Evolutionary conservation across 2,113 vertebrate species (phyloP).

Genomic region (Sphyrna mokarran): DNA sequence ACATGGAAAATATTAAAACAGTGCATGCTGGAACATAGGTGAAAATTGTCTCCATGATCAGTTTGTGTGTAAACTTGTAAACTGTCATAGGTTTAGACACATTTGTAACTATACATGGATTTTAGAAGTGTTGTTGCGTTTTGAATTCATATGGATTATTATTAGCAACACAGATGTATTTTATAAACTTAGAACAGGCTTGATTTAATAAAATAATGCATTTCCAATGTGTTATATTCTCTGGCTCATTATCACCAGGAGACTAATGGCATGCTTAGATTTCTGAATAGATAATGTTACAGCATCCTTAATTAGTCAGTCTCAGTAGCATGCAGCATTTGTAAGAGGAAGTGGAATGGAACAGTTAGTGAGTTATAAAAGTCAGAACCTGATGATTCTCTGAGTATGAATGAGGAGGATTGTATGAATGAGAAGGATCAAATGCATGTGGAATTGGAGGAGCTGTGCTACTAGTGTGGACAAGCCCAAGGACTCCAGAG

Average conservation of each 20-base stretch:
- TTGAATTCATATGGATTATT: neutral
- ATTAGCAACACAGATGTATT: neutral
- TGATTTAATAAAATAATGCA: neutral
- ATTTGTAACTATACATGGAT: neutral
- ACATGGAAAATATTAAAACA: neutral
- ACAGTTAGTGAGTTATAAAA: neutral
- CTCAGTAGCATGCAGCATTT: neutral
- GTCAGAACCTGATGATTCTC: neutral
- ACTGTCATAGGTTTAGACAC: neutral
- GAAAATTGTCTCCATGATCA: neutral
- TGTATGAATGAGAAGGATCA: neutral
- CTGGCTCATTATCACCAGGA: conserved; percentile 4
- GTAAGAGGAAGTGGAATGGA: neutral
- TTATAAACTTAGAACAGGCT: neutral
- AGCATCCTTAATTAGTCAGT: neutral
- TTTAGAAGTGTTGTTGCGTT: neutral
- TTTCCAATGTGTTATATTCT: neutral
- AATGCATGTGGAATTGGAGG: neutral
- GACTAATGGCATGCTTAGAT: neutral
- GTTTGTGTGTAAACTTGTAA: neutral
- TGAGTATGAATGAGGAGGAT: neutral
- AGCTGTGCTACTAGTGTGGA: neutral
- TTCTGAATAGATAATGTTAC: neutral
- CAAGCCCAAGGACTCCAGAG: neutral
- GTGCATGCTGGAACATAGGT: neutral